phyloP scores from a whole-genome alignment of 2,797 vertebrate genomes.

The Microctenopoma steveboyesi region DNA sequence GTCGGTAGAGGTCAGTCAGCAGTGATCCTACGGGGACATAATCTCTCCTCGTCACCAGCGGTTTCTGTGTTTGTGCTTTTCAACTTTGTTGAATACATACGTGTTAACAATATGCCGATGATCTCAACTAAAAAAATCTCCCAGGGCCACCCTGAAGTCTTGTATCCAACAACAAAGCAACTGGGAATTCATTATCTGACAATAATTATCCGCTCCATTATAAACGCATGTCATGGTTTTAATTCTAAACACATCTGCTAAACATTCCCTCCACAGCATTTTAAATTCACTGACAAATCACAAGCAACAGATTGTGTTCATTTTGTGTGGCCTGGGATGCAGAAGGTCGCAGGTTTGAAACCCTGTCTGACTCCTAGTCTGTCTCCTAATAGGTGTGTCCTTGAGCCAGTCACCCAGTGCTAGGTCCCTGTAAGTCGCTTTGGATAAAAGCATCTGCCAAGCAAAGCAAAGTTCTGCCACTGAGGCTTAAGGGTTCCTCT shows the following conservation, averaged over 20 bases:
- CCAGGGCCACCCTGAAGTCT: constrained; percentile 46
- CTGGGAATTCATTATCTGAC: constrained; percentile 11
- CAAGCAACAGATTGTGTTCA: constrained; percentile 16
- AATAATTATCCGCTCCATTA: constrained; percentile 26
- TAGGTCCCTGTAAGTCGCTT: no score
- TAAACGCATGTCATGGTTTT: constrained; percentile 22
- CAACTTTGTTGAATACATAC: constrained; percentile 8
- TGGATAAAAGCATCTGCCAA: no score
- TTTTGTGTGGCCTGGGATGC: no score
- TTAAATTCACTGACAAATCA: constrained; percentile 38
- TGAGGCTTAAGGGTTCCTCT: neutral
- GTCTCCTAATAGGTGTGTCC: no score
- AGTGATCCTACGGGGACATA: neutral
- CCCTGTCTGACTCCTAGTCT: no score
- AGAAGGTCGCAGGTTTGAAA: no score
- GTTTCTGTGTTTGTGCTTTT: constrained; percentile 39
- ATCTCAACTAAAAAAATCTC: constrained; percentile 2
- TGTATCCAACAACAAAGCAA: constrained; percentile 29
- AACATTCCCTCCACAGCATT: constrained; percentile 39
- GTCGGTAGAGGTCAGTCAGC: neutral
- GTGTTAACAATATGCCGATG: constrained; percentile 28
- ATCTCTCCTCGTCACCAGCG: constrained; percentile 48
- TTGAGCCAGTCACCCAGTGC: no score
- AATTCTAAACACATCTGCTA: constrained; percentile 44
- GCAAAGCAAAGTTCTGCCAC: neutral